Evolutionary conservation across 2,113 vertebrate genomes (phyloP).

Genomic region (Chlorodrepanis virens): DNA sequence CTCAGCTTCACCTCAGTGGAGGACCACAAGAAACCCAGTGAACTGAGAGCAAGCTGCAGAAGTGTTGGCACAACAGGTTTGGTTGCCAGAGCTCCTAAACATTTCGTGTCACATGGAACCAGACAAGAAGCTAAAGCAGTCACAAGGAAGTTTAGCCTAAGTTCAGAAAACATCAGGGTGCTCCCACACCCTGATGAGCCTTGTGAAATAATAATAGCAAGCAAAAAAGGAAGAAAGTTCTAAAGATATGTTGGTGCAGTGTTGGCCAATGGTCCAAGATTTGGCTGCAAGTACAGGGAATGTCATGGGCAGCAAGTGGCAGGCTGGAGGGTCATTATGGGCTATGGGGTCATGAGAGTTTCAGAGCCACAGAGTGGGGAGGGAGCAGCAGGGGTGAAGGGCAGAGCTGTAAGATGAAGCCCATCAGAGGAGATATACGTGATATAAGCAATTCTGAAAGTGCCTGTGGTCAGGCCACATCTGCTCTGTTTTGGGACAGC

Average conservation of each 20-base stretch:
- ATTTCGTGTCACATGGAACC: background rate
- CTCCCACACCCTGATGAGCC: background rate
- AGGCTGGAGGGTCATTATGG: background rate
- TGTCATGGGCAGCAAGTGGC: background rate
- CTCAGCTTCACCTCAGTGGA: background rate
- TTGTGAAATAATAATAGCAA: background rate
- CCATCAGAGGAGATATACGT: fast-evolving
- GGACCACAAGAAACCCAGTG: background rate
- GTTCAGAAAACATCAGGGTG: background rate
- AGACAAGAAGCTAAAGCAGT: background rate
- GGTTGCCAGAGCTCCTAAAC: background rate
- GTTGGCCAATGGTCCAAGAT: background rate
- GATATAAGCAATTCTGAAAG: background rate
- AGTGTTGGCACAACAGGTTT: background rate
- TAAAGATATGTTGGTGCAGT: background rate
- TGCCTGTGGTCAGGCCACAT: fast-evolving
- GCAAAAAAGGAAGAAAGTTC: background rate
- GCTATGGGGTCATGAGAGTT: background rate
- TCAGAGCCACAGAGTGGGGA: background rate
- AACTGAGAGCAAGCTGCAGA: background rate
- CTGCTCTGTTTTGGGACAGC: background rate
- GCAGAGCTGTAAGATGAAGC: background rate
- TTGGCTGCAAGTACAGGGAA: background rate
- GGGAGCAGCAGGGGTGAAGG: background rate
- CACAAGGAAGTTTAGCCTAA: background rate